Percentiles rank a stretch among this genome's conserved stretches.
phyloP scores from a whole-genome alignment of 2,888 invertebrate genomes.

The Troides helena region DNA sequence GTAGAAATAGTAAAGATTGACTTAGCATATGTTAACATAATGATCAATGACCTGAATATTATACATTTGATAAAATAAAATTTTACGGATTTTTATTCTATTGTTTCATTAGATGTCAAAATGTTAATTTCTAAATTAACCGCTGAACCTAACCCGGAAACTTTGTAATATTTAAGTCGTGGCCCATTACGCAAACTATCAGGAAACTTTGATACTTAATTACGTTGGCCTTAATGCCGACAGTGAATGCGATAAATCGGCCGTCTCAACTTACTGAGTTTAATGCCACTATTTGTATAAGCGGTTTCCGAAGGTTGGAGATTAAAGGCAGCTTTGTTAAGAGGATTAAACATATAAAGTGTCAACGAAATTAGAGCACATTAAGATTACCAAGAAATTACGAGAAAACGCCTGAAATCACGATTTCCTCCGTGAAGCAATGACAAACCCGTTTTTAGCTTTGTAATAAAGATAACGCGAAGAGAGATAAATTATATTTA shows the following conservation, averaged over 20 bases:
- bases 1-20: no score
- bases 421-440: neutral
- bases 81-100: neutral
- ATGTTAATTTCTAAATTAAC: neutral
- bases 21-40: no score
- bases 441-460: no score
- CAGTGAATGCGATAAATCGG: conserved; percentile 26
- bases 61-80: no score
- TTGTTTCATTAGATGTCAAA: neutral
- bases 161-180: conserved; percentile 18
- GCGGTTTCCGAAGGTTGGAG: conserved; percentile 24
- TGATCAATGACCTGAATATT: no score
- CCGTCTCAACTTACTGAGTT: conserved; percentile 21
- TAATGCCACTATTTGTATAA: conserved; percentile 26
- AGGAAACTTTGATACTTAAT: conserved; percentile 27
- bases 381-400: neutral
- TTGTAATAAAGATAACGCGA: no score
- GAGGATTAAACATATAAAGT: conserved; percentile 17
- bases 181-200: conserved; percentile 25
- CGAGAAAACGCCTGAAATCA: neutral
- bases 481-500: no score
- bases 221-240: conserved; percentile 24
- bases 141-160: neutral
- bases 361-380: conserved; percentile 1
- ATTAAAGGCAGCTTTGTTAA: conserved; percentile 20